Percentiles rank a stretch among this genome's conserved stretches.
Evolutionary conservation across 1,140 invertebrate species (phyloP).

Genomic region (Popillia japonica): DNA sequence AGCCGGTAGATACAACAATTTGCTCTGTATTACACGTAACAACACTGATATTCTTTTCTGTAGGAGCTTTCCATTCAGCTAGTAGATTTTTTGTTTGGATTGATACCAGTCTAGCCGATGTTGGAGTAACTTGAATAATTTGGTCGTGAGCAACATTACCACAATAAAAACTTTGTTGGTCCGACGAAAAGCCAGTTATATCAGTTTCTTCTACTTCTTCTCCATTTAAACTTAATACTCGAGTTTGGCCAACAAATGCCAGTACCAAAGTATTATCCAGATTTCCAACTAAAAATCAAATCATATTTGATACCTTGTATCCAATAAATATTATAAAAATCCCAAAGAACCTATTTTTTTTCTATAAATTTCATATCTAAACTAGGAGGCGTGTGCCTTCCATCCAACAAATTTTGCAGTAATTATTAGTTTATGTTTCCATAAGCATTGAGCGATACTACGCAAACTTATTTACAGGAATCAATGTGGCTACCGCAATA

Average conservation of each 20-base stretch:
- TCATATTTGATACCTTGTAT: too few relatives aligned
- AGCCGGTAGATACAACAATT: conserved; percentile 88
- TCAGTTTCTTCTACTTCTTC: conserved; percentile 98
- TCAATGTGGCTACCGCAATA: too few relatives aligned
- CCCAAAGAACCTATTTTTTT: too few relatives aligned
- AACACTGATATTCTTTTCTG: conserved; percentile 83
- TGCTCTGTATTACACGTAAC: conserved; percentile 86
- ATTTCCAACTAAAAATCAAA: conserved; percentile 38
- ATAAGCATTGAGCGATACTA: too few relatives aligned
- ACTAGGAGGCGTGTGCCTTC: too few relatives aligned
- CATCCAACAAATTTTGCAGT: too few relatives aligned
- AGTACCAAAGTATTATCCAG: conserved; percentile 91
- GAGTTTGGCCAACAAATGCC: conserved; percentile 93
- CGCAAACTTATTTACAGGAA: too few relatives aligned
- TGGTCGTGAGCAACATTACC: conserved; percentile 88
- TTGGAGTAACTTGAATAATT: conserved; percentile 78
- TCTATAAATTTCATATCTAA: too few relatives aligned
- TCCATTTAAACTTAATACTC: conserved; percentile 86
- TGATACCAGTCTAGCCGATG: conserved; percentile 74
- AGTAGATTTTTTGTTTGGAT: conserved; percentile 73
- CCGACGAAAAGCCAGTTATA: conserved; percentile 86
- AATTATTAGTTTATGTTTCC: too few relatives aligned
- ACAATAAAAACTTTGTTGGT: conserved; percentile 92
- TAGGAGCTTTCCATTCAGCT: conserved; percentile 80
- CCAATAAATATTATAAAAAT: too few relatives aligned